A percentile compares a stretch with the other conserved stretches of the same genome.
These are phyloP conservation scores for Heterodera filipjevi DNA, from an alignment of 2,888 invertebrate species.

Conservation along the genomic window DNA sequence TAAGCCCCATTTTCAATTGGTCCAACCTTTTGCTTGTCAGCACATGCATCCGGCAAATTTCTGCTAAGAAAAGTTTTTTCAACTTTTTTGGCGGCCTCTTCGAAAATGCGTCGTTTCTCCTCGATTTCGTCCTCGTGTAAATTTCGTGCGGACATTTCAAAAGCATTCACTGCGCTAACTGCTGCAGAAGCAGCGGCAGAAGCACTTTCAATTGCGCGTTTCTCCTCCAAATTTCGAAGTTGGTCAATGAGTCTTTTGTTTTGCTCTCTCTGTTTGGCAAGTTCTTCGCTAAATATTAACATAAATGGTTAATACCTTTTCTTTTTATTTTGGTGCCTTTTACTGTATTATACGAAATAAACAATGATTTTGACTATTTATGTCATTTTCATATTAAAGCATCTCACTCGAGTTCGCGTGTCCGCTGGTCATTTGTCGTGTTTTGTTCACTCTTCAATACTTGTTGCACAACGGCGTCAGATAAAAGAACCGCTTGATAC, in stretches of 20 bases:
- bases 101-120: slow-evolving; percentile 60
- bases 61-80: slow-evolving; percentile 60
- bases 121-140: slow-evolving; percentile 48
- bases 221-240: slow-evolving; percentile 43
- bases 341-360: too few species aligned
- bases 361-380: too few species aligned
- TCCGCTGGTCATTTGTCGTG: slow-evolving; percentile 29
- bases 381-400: too few species aligned
- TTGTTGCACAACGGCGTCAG: slow-evolving; percentile 54
- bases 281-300: slow-evolving; percentile 48
- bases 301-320: neutral
- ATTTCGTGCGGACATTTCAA: neutral
- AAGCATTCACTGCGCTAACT: slow-evolving; percentile 12
- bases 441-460: slow-evolving; percentile 43
- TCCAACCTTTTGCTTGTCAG: slow-evolving; percentile 56
- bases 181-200: slow-evolving; percentile 2
- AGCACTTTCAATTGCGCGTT: neutral
- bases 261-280: slow-evolving; percentile 53
- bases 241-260: slow-evolving; percentile 53
- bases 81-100: slow-evolving; percentile 60
- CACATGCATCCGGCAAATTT: slow-evolving; percentile 61
- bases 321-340: neutral
- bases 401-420: slow-evolving; percentile 36
- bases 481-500: slow-evolving; percentile 57
- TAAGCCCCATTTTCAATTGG: too few species aligned